Percentiles rank a stretch among this genome's conserved stretches.
These are phyloP conservation scores for Enoplosus armatus DNA, from an alignment of 2,797 vertebrate species.

Conservation along the genomic window DNA sequence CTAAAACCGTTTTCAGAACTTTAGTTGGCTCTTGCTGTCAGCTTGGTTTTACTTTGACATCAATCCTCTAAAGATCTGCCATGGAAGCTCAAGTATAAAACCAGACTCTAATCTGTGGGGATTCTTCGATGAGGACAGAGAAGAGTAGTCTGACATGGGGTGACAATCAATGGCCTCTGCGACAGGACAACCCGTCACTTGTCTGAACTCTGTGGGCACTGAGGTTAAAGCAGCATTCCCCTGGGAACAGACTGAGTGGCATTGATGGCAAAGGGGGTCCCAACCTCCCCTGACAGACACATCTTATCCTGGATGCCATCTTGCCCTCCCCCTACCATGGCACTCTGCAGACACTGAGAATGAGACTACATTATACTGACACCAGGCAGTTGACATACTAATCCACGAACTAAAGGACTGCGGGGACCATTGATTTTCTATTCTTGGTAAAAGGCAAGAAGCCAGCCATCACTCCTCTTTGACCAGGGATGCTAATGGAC, in stretches of 20 bases:
- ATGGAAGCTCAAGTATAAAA: slow-evolving; percentile 46
- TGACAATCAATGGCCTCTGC: slow-evolving; percentile 70
- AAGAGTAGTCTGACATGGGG: slow-evolving; percentile 60
- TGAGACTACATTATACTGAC: slow-evolving; percentile 70
- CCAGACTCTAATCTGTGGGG: slow-evolving; percentile 56
- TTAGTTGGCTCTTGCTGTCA: slow-evolving; percentile 42
- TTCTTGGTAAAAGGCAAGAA: slow-evolving; percentile 69
- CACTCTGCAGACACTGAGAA: slow-evolving; percentile 55
- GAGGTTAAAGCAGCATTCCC: slow-evolving; percentile 68
- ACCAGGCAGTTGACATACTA: slow-evolving; percentile 78
- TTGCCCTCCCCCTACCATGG: slow-evolving; percentile 51
- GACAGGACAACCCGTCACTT: slow-evolving; percentile 74
- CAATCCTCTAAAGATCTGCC: slow-evolving; percentile 54
- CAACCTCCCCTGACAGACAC: slow-evolving; percentile 82
- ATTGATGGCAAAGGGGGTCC: slow-evolving; percentile 76
- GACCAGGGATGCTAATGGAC: slow-evolving; percentile 73
- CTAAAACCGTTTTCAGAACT: slow-evolving; percentile 28
- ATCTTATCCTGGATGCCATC: slow-evolving; percentile 65
- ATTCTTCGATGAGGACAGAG: slow-evolving; percentile 51
- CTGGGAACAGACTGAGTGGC: slow-evolving; percentile 77
- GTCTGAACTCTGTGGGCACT: slow-evolving; percentile 71
- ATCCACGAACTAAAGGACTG: slow-evolving; percentile 76
- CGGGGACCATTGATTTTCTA: slow-evolving; percentile 80
- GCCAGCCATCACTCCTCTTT: slow-evolving; percentile 66
- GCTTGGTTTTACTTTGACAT: slow-evolving; percentile 51